Percentiles rank a stretch among this genome's conserved stretches.
Evolutionary conservation across 2,113 vertebrate species (phyloP).

Genomic region (Datnioides undecimradiatus): DNA sequence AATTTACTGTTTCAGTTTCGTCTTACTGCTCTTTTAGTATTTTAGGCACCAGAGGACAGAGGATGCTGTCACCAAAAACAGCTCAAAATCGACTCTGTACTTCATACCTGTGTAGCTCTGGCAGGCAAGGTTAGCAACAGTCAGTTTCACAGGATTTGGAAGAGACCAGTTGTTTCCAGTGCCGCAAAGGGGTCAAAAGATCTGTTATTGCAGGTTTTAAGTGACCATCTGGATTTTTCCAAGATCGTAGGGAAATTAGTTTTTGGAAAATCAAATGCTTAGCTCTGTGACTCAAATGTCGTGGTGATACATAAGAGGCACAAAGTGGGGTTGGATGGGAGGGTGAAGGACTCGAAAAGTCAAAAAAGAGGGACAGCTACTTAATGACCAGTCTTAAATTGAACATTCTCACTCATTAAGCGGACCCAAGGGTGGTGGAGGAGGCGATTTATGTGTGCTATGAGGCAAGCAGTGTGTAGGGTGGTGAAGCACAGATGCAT

Average conservation of each 20-base stretch:
- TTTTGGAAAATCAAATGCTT: neutral
- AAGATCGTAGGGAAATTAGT: neutral
- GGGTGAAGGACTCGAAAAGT: conserved; percentile 14
- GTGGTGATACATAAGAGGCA: neutral
- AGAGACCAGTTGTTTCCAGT: neutral
- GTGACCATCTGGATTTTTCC: neutral
- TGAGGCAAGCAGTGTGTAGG: conserved; percentile 16
- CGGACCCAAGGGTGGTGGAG: neutral
- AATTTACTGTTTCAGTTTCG: no score
- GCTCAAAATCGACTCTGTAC: no score
- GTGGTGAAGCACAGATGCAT: conserved; percentile 54
- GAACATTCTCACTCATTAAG: conserved; percentile 22
- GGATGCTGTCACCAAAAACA: no score
- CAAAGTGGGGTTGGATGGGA: conserved; percentile 1
- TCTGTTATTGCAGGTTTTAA: neutral
- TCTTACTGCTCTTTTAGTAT: no score
- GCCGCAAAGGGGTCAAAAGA: neutral
- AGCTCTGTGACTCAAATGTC: neutral
- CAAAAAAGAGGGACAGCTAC: conserved; percentile 1
- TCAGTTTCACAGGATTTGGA: no score
- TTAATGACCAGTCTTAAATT: conserved; percentile 36
- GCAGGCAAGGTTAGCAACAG: no score
- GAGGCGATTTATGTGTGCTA: conserved; percentile 22
- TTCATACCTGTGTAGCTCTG: no score
- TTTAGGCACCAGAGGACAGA: no score